Base-by-base conservation (phyloP, 1,140 invertebrate species). In the Cepaea nemoralis region DNA sequence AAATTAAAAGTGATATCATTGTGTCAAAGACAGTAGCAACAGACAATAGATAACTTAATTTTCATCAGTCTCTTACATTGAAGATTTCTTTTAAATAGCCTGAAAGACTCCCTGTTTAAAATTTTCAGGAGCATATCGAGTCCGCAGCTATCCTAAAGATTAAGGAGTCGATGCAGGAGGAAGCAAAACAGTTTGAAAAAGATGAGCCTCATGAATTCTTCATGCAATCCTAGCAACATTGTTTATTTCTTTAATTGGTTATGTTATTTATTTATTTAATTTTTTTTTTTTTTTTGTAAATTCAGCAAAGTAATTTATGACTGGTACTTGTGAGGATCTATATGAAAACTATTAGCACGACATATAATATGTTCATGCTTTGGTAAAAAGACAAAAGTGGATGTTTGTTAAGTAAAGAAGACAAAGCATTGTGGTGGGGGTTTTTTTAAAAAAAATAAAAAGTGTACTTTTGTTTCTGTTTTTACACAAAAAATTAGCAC, bases 141-240 rank as follows among this genome's bases (percentile, higher is more conserved):
- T 98, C 97, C 88, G 97, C 97, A 90, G 97, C 97, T 93, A 99
- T 99, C 93, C 94, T 99, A 92, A 99, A 99, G 94, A 99, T 99
- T 92, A 99, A 99, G 94, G 97, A 99, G 93, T 98, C 96, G 94
- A 99, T 99, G 97, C 97, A 99, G 93, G 97, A 99, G 93, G 98
- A 99, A 93, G 97, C 98, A 90, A 99, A 99, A 94, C 95, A 97
- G 93, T 99, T 99, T 94, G 97, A 99, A 93, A 99, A 99, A 94
- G 97, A 99, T 40, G 96, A 92, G 63, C 87, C 87, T 77, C 86
- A 89, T 73, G 88, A 91, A 76, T 90, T 86, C 88, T 89, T 87
- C 84, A 87, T 90, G 85, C 85, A 84, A 86, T 86, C 80, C 79
- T 75, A 77, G 76, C 66, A 75, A 83, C 77, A 33, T 71, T 80